These are phyloP conservation scores for Dallia pectoralis DNA, from an alignment of 2,797 vertebrate species.

Conservation along the genomic window DNA sequence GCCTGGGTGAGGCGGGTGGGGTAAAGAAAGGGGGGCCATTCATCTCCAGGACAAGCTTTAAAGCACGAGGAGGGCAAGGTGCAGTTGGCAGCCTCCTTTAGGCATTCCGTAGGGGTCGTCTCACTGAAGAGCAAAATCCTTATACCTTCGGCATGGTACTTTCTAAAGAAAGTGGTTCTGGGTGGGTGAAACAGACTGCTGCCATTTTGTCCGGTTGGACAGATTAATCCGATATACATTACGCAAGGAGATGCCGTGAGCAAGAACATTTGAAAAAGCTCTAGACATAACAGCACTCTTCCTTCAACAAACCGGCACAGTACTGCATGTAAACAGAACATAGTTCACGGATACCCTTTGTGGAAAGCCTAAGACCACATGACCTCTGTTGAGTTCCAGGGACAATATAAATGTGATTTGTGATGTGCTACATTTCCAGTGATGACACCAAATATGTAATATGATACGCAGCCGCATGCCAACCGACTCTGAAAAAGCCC, in stretches of 20 bases:
- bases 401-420: background rate
- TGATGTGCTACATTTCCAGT: background rate
- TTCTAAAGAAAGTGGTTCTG: conserved; percentile 9
- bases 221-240: background rate
- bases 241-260: background rate
- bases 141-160: background rate
- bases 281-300: background rate
- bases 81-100: background rate
- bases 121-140: conserved; percentile 13
- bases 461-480: conserved; percentile 1
- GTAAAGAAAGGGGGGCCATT: conserved; percentile 51
- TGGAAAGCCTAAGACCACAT: background rate
- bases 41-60: conserved; percentile 48
- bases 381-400: background rate
- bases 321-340: background rate
- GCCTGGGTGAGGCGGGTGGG: conserved; percentile 52
- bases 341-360: background rate
- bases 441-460: background rate
- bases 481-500: background rate
- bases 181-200: background rate
- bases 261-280: background rate
- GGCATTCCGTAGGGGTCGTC: background rate
- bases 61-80: conserved; percentile 39
- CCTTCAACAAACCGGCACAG: background rate
- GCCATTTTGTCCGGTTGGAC: conserved; percentile 7